Conservation (phyloP, 2,113 vertebrate species). For the Callopanchax toddi region DNA sequence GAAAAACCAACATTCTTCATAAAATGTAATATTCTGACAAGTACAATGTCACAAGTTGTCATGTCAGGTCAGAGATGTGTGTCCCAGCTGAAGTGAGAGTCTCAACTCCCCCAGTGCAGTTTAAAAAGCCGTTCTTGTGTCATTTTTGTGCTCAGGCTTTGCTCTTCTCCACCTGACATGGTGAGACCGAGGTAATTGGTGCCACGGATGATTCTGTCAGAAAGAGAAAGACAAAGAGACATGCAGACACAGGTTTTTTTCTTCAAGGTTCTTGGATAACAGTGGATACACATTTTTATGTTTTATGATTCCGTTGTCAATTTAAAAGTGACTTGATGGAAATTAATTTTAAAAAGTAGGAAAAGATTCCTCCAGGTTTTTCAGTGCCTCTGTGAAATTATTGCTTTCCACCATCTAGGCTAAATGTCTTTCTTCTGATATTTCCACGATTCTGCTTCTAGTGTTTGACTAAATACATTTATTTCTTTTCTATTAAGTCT, state of each 20-base stretch:
- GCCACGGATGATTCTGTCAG: constrained; percentile 58
- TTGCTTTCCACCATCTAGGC: not conserved
- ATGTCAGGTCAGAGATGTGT: not conserved
- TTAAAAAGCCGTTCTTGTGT: constrained; percentile 36
- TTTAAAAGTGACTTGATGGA: not conserved
- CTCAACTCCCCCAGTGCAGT: constrained; percentile 22
- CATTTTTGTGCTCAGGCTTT: constrained; percentile 35
- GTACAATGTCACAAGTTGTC: not conserved
- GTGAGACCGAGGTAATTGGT: constrained; percentile 58
- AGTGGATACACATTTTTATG: not conserved
- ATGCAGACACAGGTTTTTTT: constrained; percentile 7
- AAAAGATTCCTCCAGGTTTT: not conserved
- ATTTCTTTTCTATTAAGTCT: constrained; percentile 1
- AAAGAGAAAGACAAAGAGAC: constrained; percentile 27
- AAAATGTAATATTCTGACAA: not conserved
- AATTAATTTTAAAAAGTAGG: not conserved
- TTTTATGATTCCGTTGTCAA: not conserved
- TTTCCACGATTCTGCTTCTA: not conserved
- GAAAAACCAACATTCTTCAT: no score
- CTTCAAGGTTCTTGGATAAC: not conserved
- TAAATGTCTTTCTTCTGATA: not conserved
- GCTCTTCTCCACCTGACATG: constrained; percentile 33
- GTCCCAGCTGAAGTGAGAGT: not conserved
- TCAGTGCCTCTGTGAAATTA: not conserved
- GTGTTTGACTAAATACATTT: not conserved